phyloP scores from a whole-genome alignment of 2,797 vertebrate species.

The Brachyalestes nurse region DNA sequence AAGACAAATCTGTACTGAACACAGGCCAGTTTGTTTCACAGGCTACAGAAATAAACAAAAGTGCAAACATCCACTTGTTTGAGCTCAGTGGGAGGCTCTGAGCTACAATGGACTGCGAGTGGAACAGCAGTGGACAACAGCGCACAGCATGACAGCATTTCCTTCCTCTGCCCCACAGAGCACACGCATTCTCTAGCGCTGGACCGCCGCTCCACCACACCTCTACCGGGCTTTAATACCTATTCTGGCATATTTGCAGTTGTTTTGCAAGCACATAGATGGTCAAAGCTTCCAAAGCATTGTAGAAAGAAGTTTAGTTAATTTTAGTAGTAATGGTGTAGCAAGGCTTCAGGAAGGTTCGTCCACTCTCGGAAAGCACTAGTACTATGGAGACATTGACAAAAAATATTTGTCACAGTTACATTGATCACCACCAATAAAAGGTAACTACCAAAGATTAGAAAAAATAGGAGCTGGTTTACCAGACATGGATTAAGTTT shows the following conservation, averaged over 20 bases:
- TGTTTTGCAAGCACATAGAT: background rate
- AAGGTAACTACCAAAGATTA: background rate
- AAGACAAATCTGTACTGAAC: background rate
- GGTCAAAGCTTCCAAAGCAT: background rate
- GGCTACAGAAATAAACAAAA: slow-evolving; percentile 47
- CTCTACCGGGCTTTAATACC: slow-evolving; percentile 11
- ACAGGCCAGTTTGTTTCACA: background rate
- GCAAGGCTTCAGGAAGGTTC: background rate
- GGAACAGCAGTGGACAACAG: slow-evolving; percentile 74
- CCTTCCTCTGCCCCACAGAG: slow-evolving; percentile 75
- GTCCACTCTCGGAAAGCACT: background rate
- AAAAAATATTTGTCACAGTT: background rate
- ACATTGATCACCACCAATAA: background rate
- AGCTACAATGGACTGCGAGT: slow-evolving; percentile 74
- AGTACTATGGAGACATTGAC: background rate
- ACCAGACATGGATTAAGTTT: too few species aligned
- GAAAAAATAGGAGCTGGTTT: too few species aligned
- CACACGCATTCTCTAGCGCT: slow-evolving; percentile 42
- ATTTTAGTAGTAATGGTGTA: background rate
- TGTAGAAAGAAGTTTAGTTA: background rate
- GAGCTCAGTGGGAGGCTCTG: slow-evolving; percentile 69
- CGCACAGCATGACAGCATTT: slow-evolving; percentile 77
- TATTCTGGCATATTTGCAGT: slow-evolving; percentile 21
- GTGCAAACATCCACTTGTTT: slow-evolving; percentile 68
- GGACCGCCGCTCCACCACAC: background rate